Percentiles rank a stretch among this genome's conserved stretches.
These are phyloP conservation scores for Oedothorax gibbosus DNA, from an alignment of 1,140 invertebrate genomes.

Conservation along the genomic window DNA sequence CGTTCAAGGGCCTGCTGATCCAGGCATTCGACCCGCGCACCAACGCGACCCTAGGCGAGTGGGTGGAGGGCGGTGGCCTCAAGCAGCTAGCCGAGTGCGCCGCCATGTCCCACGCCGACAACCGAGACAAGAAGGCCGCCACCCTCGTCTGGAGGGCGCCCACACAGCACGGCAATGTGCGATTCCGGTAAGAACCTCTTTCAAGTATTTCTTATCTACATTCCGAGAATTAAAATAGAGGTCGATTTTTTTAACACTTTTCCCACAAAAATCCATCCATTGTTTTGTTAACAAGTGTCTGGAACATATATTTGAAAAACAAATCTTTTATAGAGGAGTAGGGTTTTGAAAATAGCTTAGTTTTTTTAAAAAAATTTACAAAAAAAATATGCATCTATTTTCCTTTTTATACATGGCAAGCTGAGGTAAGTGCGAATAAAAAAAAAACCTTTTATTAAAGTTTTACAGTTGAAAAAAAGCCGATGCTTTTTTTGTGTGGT, in stretches of 20 bases:
- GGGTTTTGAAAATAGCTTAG: too few species aligned
- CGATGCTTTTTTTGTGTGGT: too few species aligned
- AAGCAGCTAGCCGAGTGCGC: constrained; percentile 81
- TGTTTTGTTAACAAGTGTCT: neutral
- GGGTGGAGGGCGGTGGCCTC: constrained; percentile 78
- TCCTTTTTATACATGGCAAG: too few species aligned
- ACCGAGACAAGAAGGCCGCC: constrained; percentile 78
- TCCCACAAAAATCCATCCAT: neutral
- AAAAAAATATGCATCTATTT: too few species aligned
- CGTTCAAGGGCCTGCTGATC: constrained; percentile 83
- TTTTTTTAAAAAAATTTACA: too few species aligned
- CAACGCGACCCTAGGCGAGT: constrained; percentile 77
- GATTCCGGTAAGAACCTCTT: constrained; percentile 30
- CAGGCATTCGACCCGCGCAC: constrained; percentile 79
- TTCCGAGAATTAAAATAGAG: neutral
- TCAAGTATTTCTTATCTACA: neutral
- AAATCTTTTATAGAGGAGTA: neutral
- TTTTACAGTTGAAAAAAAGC: too few species aligned
- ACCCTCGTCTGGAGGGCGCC: constrained; percentile 81
- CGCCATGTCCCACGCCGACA: constrained; percentile 82
- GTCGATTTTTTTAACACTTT: neutral
- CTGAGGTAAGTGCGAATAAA: too few species aligned
- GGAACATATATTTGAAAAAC: neutral
- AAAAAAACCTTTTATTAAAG: too few species aligned
- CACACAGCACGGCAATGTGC: constrained; percentile 66